Evolutionary conservation across 2,113 vertebrate species (phyloP).

Genomic region (Conger conger): DNA sequence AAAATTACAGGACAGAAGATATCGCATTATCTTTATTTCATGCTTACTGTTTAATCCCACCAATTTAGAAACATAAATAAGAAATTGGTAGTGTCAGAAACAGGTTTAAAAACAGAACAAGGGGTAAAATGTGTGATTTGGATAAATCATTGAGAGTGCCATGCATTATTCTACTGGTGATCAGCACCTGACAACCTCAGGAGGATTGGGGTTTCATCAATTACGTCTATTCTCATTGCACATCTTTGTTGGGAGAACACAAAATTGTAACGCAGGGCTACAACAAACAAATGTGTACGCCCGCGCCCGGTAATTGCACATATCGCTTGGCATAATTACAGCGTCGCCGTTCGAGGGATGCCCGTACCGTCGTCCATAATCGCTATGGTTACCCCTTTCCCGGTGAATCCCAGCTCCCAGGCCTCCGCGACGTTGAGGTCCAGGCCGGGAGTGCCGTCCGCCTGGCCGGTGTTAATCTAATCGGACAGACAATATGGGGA

Average conservation of each 20-base stretch:
- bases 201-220: background rate
- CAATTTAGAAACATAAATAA: background rate
- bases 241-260: background rate
- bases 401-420: slow-evolving; percentile 94
- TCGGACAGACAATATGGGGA: slow-evolving; percentile 59
- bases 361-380: slow-evolving; percentile 98
- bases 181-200: too few species aligned
- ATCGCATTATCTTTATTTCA: too few species aligned
- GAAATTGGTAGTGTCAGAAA: background rate
- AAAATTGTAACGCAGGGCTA: background rate
- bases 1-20: too few species aligned
- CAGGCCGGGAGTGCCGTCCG: slow-evolving; percentile 94
- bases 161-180: too few species aligned
- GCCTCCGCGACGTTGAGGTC: slow-evolving; percentile 98
- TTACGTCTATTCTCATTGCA: background rate
- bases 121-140: background rate
- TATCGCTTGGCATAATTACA: background rate
- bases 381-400: slow-evolving; percentile 94
- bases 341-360: background rate
- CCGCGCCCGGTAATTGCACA: background rate
- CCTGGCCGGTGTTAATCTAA: slow-evolving; percentile 98
- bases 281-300: background rate
- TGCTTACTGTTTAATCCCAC: too few species aligned
- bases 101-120: background rate
- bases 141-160: too few species aligned